Evolutionary conservation across 1,140 invertebrate species (phyloP).

Genomic region (Chelonus insularis): DNA sequence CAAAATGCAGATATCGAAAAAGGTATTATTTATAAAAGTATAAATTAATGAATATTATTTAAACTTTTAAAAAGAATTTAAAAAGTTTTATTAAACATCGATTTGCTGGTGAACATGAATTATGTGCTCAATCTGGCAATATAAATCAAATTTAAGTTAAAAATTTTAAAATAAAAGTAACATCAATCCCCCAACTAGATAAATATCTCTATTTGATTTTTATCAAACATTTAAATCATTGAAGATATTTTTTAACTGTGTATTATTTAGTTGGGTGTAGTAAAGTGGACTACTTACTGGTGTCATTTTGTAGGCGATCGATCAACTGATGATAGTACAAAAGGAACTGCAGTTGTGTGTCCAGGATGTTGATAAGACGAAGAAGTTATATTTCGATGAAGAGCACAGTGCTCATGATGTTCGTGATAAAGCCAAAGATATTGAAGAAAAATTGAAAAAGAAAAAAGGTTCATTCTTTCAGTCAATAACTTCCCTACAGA

Average conservation of each 20-base stretch:
- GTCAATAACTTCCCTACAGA: slow-evolving; percentile 92
- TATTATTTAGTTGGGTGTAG: neutral
- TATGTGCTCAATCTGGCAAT: too few relatives aligned
- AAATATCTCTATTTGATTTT: too few relatives aligned
- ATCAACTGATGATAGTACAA: slow-evolving; percentile 84
- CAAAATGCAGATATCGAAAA: slow-evolving; percentile 86
- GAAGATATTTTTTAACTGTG: too few relatives aligned
- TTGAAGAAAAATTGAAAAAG: slow-evolving; percentile 96
- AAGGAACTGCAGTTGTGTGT: slow-evolving; percentile 87
- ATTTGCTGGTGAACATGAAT: too few relatives aligned
- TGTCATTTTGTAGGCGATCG: slow-evolving; percentile 69
- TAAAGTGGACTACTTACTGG: neutral
- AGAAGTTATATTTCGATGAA: slow-evolving; percentile 94
- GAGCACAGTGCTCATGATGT: slow-evolving; percentile 94
- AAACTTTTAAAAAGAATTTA: too few relatives aligned
- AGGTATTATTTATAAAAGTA: slow-evolving; percentile 68
- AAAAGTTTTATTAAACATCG: too few relatives aligned
- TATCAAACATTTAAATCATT: too few relatives aligned
- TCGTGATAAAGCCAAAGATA: slow-evolving; percentile 90
- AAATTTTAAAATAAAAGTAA: too few relatives aligned
- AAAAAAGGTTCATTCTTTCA: slow-evolving; percentile 96
- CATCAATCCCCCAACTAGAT: too few relatives aligned
- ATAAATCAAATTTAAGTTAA: too few relatives aligned
- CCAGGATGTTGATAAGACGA: slow-evolving; percentile 89
- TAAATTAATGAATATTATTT: too few relatives aligned